These are phyloP conservation scores for Rachycentron canadum DNA, from an alignment of 2,797 vertebrate species.

Conservation along the genomic window DNA sequence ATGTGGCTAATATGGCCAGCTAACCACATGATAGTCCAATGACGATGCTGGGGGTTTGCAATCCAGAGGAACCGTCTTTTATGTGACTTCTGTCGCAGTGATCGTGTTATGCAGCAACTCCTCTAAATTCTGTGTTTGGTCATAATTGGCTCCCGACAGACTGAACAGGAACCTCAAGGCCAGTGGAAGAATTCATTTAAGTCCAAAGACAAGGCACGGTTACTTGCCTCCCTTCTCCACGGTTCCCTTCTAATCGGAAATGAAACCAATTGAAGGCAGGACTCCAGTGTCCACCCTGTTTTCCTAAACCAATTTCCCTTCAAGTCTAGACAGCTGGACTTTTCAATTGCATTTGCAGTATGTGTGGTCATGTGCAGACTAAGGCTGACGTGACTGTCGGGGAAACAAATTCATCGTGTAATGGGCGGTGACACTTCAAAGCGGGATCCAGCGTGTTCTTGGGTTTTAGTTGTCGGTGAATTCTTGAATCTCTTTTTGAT, in stretches of 20 bases:
- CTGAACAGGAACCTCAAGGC: slow-evolving; percentile 38
- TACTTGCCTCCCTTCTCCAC: slow-evolving; percentile 24
- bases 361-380: slow-evolving; percentile 53
- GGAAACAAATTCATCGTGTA: slow-evolving; percentile 55
- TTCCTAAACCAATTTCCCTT: slow-evolving; percentile 66
- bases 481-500: slow-evolving; percentile 54
- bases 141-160: slow-evolving; percentile 62
- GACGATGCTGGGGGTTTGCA: slow-evolving; percentile 26
- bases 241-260: slow-evolving; percentile 52
- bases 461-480: slow-evolving; percentile 28
- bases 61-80: slow-evolving; percentile 15
- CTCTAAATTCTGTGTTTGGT: slow-evolving; percentile 26
- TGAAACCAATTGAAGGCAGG: slow-evolving; percentile 46
- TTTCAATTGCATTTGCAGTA: slow-evolving; percentile 54
- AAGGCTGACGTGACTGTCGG: slow-evolving; percentile 18
- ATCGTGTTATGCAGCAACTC: slow-evolving; percentile 14
- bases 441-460: slow-evolving; percentile 11
- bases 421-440: slow-evolving; percentile 59
- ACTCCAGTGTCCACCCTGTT: slow-evolving; percentile 53
- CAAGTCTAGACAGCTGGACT: slow-evolving; percentile 66
- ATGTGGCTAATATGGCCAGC: slow-evolving; percentile 31
- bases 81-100: slow-evolving; percentile 12
- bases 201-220: slow-evolving; percentile 37
- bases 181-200: slow-evolving; percentile 58
- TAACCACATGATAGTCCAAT: slow-evolving; percentile 43